phyloP scores from a whole-genome alignment of 2,888 invertebrate genomes.

The Chalcis sispes region DNA sequence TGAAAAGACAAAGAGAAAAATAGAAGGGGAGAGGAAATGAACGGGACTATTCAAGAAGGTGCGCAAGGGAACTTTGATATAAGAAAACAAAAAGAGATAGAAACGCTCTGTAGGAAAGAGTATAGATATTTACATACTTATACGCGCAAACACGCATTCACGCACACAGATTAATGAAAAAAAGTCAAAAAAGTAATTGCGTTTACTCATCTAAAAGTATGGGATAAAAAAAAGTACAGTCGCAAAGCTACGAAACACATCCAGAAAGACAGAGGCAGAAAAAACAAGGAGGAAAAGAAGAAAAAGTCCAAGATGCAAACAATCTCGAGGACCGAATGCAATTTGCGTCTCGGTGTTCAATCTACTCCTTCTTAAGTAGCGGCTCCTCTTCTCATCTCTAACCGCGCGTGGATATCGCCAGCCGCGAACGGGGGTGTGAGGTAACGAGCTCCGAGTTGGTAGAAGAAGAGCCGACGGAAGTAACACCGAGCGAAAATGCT shows the following conservation, averaged over 20 bases:
- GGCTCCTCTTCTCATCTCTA: slow-evolving; percentile 45
- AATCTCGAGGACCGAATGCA: slow-evolving; percentile 67
- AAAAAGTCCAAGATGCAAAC: slow-evolving; percentile 65
- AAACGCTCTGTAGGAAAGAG: slow-evolving; percentile 1
- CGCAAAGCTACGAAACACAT: not conserved
- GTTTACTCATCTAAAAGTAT: no score
- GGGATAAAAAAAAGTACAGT: slow-evolving; percentile 23
- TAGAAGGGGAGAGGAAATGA: slow-evolving; percentile 32
- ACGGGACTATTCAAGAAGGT: slow-evolving; percentile 41
- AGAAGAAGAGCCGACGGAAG: not conserved
- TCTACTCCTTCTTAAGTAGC: slow-evolving; percentile 62
- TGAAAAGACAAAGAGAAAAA: slow-evolving; percentile 37
- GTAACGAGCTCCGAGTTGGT: slow-evolving; percentile 53
- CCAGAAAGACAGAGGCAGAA: not conserved
- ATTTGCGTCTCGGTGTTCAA: slow-evolving; percentile 68
- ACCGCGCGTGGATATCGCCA: slow-evolving; percentile 60
- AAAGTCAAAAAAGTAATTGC: no score
- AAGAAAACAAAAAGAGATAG: not conserved
- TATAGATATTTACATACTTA: no score
- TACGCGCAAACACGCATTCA: not conserved
- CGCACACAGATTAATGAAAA: no score
- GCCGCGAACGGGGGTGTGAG: slow-evolving; percentile 43
- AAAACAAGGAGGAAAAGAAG: not conserved
- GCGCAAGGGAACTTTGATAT: slow-evolving; percentile 42
- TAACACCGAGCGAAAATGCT: not conserved